A percentile compares a stretch with the other conserved stretches of the same genome.
These are phyloP conservation scores for Mellivora capensis DNA, from an alignment of 2,113 vertebrate species.

Conservation along the genomic window DNA sequence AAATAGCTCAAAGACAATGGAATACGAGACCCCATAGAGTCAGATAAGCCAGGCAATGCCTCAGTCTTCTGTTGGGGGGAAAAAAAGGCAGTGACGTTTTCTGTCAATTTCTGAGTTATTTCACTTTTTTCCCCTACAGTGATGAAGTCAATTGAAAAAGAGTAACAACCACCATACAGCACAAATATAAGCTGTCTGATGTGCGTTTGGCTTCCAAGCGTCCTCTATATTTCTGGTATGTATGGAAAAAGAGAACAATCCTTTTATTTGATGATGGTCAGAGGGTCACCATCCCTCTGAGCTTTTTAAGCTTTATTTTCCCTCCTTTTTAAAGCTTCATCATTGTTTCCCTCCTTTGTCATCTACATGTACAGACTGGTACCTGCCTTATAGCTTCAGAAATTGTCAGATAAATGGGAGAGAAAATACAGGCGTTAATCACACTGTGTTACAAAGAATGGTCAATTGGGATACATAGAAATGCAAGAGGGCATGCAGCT, in stretches of 20 bases:
- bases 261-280: background rate
- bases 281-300: background rate
- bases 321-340: background rate
- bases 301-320: no score
- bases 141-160: background rate
- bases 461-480: background rate
- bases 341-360: background rate
- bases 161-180: rapidly evolving
- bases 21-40: background rate
- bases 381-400: background rate
- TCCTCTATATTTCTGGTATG: background rate
- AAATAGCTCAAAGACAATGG: background rate
- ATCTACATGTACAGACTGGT: background rate
- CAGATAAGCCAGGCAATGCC: background rate
- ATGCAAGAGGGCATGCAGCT: background rate
- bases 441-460: background rate
- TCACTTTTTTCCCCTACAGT: background rate
- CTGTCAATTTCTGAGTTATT: background rate
- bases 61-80: background rate
- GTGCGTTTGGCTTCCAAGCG: no score
- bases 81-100: background rate
- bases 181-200: background rate
- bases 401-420: background rate
- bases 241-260: background rate
- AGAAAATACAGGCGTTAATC: background rate